Base-by-base conservation (phyloP, 1,140 invertebrate species). In the Saccostrea echinata region DNA sequence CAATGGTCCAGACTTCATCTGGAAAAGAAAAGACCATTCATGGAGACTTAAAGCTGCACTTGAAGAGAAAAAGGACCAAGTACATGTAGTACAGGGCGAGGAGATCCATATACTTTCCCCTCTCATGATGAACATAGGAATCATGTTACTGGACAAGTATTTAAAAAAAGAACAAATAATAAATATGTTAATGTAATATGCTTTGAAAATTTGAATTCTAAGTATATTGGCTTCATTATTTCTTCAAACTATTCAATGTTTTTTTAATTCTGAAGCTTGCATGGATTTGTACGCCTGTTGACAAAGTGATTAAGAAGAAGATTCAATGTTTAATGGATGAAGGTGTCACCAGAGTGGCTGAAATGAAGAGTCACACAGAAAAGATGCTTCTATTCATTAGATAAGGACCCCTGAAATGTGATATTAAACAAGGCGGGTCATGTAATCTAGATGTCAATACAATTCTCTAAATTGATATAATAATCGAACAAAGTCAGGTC, bases 371-470 rank as follows among this genome's bases (percentile, higher is more conserved):
- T 21, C 83, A 55, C 33, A 18, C 57, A 33, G 12, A 68, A 64
- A 27, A 68, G 84, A 68, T 24, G 84, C 30, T 85, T 85, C 61
- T 27, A 68, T 85, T 33, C 61, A 68, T 64, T 21, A 64, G 57
- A 85, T 21, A 68, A 53, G 68, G 84, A 85, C 24, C 35, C 68
- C 11, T 35, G 57, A 85, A 85, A 85, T 71, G n/a, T 21, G 16
- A 85, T n/a, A n/a, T n/a, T n/a, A n/a, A n/a, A n/a, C n/a, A n/a
- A n/a, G n/a, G n/a, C n/a, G n/a, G n/a, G n/a, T n/a, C n/a, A n/a
- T n/a, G n/a, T n/a, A n/a, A n/a, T n/a, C n/a, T n/a, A n/a, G n/a
- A n/a, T n/a, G n/a, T n/a, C n/a, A n/a, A n/a, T n/a, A n/a, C n/a
- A n/a, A n/a, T n/a, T n/a, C n/a, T n/a, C n/a, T 85, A 30, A 9